Base-by-base conservation (phyloP, 2,888 invertebrate genomes). In the Artemia sinica region DNA sequence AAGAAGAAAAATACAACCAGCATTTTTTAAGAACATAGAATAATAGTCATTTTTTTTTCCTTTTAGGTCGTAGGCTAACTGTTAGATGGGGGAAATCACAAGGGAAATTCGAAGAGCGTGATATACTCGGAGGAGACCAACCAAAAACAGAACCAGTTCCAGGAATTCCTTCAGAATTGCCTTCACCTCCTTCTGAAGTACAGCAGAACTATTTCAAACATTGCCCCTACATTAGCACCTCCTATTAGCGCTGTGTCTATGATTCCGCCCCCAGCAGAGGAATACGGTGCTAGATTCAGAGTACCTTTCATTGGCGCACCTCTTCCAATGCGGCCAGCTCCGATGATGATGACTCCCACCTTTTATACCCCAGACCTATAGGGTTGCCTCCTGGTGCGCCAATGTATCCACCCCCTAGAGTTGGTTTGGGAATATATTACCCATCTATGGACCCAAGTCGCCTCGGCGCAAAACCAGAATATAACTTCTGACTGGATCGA, bases 11-110 rank as follows among this genome's bases (percentile, higher is more conserved):
- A n/a, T n/a, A n/a, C n/a, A n/a, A n/a, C n/a, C 4, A 28, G 28
- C 28, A n/a, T 28, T 8, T 49, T 70, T 8, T 10, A 49, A 13
- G n/a, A 49, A 14, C 10, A 13, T 13, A 8, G 28, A 70, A n/a
- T 68, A 14, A 65, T 13, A 9, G n/a, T 14, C 11, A 41, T 41
- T 7, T 67, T 67, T 41, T 68, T 58, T 41, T n/a, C n/a, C 13
- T n/a, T 41, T 41, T 66, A 51, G 92, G 92, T 0, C 84, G 93
- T 72, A 83, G 95, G 67, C 82, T 97, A 2, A 92, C 92, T n/a
- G 94, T 98, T 72, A 94, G 97, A 76, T 98, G 98, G 97, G 97
- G 0, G n/a, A 86, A 92, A 75, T 93, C 95, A 0, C 96, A 96
- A 80, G 94, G 87, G 2, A 81, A 86, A 66, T 83, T 67, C 50